Conservation (phyloP, 2,888 invertebrate species). For the Nemoura dubitans region DNA sequence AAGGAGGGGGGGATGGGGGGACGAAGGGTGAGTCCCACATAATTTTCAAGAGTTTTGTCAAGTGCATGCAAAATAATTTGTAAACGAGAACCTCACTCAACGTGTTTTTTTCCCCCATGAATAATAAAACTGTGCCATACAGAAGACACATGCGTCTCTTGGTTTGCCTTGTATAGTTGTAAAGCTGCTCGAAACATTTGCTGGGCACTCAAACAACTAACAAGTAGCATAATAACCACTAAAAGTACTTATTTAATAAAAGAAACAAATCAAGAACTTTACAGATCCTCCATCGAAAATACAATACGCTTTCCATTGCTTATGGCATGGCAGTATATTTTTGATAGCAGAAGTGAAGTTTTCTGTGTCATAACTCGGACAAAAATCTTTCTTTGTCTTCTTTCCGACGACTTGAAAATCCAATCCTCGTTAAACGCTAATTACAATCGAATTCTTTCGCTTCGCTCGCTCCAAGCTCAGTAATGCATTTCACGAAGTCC, state of each 20-base stretch:
- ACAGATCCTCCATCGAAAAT: too few relatives aligned
- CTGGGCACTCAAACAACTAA: too few relatives aligned
- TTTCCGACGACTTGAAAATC: not conserved
- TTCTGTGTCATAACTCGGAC: not conserved
- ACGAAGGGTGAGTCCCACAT: not conserved
- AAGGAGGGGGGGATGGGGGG: too few relatives aligned
- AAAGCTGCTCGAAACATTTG: too few relatives aligned
- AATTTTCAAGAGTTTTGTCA: not conserved
- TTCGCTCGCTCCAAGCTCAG: not conserved
- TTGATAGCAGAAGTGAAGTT: not conserved
- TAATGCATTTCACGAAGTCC: not conserved
- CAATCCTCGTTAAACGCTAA: not conserved
- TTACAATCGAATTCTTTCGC: not conserved
- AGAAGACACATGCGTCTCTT: too few relatives aligned
- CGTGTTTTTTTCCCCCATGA: not conserved
- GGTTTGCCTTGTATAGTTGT: too few relatives aligned
- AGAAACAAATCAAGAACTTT: too few relatives aligned
- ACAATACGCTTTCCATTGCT: too few relatives aligned
- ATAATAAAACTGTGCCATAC: too few relatives aligned
- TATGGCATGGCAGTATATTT: too few relatives aligned
- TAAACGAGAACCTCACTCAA: not conserved
- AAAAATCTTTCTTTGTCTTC: not conserved
- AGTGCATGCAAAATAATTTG: not conserved
- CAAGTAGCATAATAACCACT: too few relatives aligned
- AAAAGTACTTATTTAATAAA: too few relatives aligned